Percentiles rank a stretch among this genome's conserved stretches.
Evolutionary conservation across 2,797 vertebrate genomes (phyloP).

Genomic region (Molossus alvarezi): DNA sequence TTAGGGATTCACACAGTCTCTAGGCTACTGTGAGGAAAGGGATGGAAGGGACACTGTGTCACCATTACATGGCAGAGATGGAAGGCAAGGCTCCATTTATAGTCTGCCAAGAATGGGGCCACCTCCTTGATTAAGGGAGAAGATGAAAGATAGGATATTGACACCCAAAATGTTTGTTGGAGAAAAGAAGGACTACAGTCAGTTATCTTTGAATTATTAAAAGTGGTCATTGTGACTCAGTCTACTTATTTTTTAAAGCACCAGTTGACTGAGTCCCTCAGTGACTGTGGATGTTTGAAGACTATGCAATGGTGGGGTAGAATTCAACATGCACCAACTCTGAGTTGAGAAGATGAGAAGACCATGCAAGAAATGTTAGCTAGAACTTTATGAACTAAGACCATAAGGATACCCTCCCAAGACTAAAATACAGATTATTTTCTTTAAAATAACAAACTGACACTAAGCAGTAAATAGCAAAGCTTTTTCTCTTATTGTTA

Average conservation of each 20-base stretch:
- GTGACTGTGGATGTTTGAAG: background rate
- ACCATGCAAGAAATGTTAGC: background rate
- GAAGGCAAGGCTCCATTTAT: background rate
- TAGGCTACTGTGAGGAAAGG: background rate
- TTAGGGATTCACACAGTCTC: background rate
- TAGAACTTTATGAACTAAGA: background rate
- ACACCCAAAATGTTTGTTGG: background rate
- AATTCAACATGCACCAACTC: background rate
- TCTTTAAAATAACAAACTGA: background rate
- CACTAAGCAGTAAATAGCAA: background rate
- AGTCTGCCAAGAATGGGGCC: fast-evolving
- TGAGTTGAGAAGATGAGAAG: background rate
- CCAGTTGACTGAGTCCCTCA: background rate
- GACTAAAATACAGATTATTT: background rate
- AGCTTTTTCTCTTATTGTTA: background rate
- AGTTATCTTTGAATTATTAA: background rate
- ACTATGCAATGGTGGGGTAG: background rate
- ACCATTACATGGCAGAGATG: background rate
- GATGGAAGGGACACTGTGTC: background rate
- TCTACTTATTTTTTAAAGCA: background rate
- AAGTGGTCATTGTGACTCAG: background rate
- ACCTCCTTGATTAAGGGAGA: background rate
- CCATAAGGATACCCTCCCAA: background rate
- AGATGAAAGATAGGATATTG: background rate
- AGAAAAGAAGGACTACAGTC: background rate